Conservation (phyloP, 2,888 invertebrate genomes). For the Brenthis hecate region DNA sequence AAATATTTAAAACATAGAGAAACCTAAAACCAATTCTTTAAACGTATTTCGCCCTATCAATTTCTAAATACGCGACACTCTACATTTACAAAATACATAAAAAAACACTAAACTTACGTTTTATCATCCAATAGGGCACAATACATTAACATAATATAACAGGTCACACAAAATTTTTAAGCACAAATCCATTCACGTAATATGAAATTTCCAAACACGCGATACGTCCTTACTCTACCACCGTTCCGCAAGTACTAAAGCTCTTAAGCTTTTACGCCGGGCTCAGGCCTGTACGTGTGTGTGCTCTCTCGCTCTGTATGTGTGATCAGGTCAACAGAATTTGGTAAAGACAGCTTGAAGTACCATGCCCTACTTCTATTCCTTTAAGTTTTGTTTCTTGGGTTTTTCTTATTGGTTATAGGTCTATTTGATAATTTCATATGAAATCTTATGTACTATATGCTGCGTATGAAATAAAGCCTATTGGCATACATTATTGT, state of each 20-base stretch:
- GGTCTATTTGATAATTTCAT: background rate
- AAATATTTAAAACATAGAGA: background rate
- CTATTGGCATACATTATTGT: too few species aligned
- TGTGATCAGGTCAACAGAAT: constrained; percentile 71
- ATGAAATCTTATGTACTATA: too few species aligned
- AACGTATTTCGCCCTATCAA: background rate
- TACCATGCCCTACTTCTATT: constrained; percentile 61
- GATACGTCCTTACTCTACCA: constrained; percentile 43
- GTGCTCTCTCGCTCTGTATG: constrained; percentile 57
- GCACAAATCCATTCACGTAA: constrained; percentile 23
- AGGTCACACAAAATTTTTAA: constrained; percentile 12
- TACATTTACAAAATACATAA: background rate
- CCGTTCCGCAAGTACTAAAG: constrained; percentile 55
- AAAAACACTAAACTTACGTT: constrained; percentile 13
- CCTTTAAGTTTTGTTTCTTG: constrained; percentile 39
- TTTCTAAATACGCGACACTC: background rate
- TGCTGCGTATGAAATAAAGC: too few species aligned
- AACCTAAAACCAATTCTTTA: constrained; percentile 5
- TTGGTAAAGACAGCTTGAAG: constrained; percentile 68
- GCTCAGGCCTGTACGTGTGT: constrained; percentile 45
- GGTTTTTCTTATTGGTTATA: background rate
- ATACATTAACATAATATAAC: constrained; percentile 9
- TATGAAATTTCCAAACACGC: constrained; percentile 19
- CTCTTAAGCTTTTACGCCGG: constrained; percentile 49
- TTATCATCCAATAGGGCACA: constrained; percentile 8